These are phyloP conservation scores for Caloenas nicobarica DNA, from an alignment of 2,113 vertebrate species.

Conservation along the genomic window DNA sequence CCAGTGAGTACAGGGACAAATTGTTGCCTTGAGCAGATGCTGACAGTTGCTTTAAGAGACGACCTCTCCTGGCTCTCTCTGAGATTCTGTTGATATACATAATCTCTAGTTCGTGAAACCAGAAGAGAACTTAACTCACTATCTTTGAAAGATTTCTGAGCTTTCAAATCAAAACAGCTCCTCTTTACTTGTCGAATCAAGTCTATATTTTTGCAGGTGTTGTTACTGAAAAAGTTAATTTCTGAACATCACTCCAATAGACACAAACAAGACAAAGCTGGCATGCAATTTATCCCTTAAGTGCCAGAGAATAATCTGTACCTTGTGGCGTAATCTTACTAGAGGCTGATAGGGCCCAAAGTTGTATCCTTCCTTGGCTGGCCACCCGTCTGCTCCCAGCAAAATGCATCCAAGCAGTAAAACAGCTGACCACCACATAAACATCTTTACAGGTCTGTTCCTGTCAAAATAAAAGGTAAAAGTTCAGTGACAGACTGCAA, in stretches of 20 bases:
- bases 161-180: neutral
- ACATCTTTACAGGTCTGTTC: constrained; percentile 70
- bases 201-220: neutral
- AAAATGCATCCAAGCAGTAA: constrained; percentile 74
- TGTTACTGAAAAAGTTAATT: neutral
- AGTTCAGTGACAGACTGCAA: constrained; percentile 15
- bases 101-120: neutral
- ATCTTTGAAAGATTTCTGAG: neutral
- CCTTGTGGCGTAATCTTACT: constrained; percentile 78
- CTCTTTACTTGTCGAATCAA: neutral
- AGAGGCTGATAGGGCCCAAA: constrained; percentile 68
- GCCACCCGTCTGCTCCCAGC: constrained; percentile 71
- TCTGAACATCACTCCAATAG: neutral
- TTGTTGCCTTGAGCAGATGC: neutral
- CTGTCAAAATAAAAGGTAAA: constrained; percentile 66
- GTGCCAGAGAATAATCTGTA: constrained; percentile 35
- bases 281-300: neutral
- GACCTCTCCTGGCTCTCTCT: neutral
- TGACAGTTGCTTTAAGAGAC: neutral
- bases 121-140: neutral
- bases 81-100: neutral
- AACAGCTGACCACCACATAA: constrained; percentile 68
- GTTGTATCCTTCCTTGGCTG: constrained; percentile 69
- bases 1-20: neutral
- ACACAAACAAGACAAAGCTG: neutral